Evolutionary conservation across 2,797 vertebrate genomes (phyloP).

Genomic region (Macropus fuliginosus): DNA sequence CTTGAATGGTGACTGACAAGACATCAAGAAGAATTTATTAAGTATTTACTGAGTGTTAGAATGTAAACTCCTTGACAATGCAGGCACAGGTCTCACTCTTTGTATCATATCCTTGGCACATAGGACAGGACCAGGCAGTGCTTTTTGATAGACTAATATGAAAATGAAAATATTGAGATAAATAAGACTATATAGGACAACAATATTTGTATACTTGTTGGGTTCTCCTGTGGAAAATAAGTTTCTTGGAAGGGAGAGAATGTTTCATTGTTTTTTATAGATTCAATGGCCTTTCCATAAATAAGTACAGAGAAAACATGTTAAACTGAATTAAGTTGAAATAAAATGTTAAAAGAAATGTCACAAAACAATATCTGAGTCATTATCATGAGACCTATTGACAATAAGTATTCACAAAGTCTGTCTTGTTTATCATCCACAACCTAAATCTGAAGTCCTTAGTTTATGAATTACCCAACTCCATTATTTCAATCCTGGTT

Average conservation of each 20-base stretch:
- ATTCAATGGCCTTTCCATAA: neutral
- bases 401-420: neutral
- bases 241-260: neutral
- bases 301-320: neutral
- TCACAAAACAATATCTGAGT: neutral
- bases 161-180: slow-evolving; percentile 7
- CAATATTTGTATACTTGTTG: neutral
- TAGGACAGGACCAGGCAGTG: slow-evolving; percentile 63
- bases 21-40: neutral
- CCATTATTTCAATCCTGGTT: neutral
- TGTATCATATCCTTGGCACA: neutral
- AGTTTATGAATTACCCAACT: neutral
- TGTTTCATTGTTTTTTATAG: neutral
- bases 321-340: neutral
- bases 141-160: slow-evolving; percentile 65
- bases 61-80: neutral
- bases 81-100: neutral
- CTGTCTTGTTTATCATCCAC: neutral
- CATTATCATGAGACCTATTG: neutral
- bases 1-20: neutral
- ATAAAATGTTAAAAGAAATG: neutral
- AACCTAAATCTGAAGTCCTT: neutral
- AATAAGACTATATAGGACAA: neutral
- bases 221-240: neutral
- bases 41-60: neutral